Evolutionary conservation across 2,113 vertebrate species (phyloP).

Genomic region (Indicator indicator): DNA sequence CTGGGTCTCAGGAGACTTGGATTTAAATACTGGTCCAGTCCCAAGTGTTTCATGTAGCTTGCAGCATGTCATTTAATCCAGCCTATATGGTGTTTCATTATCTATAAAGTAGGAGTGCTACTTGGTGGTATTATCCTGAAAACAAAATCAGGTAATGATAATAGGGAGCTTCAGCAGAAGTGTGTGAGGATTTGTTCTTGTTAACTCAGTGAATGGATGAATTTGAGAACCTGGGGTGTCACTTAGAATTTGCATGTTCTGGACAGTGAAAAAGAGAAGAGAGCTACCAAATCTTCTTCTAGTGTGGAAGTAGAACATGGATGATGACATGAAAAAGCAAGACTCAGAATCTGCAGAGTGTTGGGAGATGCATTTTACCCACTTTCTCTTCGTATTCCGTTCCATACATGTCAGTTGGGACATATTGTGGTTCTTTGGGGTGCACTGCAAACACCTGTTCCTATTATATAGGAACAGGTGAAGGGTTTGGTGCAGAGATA

Average conservation of each 20-base stretch:
- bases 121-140: background rate
- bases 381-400: background rate
- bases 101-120: background rate
- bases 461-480: background rate
- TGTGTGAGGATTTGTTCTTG: background rate
- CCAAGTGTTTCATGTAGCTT: background rate
- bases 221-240: background rate
- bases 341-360: background rate
- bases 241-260: background rate
- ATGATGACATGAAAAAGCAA: background rate
- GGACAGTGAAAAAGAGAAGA: background rate
- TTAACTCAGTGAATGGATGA: background rate
- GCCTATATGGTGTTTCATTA: background rate
- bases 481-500: background rate
- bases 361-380: background rate
- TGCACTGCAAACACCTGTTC: background rate
- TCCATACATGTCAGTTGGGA: background rate
- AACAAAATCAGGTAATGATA: background rate
- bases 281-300: background rate
- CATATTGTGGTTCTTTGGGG: background rate
- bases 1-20: background rate
- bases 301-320: background rate
- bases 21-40: background rate
- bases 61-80: background rate
- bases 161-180: background rate